Conservation (phyloP, 2,888 invertebrate genomes). For the Vannuccia rotundouncinata region DNA sequence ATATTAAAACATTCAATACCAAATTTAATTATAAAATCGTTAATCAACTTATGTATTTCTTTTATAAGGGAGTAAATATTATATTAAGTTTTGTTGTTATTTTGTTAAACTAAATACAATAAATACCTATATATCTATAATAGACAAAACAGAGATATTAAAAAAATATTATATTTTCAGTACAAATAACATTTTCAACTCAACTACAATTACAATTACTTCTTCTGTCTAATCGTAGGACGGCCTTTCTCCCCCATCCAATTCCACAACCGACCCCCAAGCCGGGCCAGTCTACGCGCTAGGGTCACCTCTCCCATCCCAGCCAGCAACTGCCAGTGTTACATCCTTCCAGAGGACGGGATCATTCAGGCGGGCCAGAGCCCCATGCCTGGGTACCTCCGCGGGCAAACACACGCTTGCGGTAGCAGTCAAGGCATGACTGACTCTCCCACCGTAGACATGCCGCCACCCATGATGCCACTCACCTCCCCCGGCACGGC, state of each 20-base stretch:
- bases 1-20: too few relatives aligned
- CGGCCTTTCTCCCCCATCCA: not conserved
- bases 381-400: not conserved
- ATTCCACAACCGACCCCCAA: not conserved
- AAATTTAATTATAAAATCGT: too few relatives aligned
- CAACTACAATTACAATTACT: too few relatives aligned
- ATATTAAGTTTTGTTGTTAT: too few relatives aligned
- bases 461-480: slow-evolving; percentile 7
- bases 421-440: not conserved
- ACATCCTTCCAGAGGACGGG: slow-evolving; percentile 1
- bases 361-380: slow-evolving; percentile 8
- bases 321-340: slow-evolving; percentile 3
- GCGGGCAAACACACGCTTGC: not conserved
- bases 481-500: not conserved
- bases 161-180: too few relatives aligned
- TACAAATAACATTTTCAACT: too few relatives aligned
- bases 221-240: not conserved
- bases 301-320: not conserved
- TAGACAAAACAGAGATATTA: too few relatives aligned
- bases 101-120: too few relatives aligned
- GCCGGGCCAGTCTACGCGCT: not conserved
- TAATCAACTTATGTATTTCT: too few relatives aligned
- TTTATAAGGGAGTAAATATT: too few relatives aligned
- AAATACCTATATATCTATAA: too few relatives aligned
- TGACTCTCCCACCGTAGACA: not conserved